Conservation (phyloP, 2,113 vertebrate genomes). For the Bubo blakistoni region DNA sequence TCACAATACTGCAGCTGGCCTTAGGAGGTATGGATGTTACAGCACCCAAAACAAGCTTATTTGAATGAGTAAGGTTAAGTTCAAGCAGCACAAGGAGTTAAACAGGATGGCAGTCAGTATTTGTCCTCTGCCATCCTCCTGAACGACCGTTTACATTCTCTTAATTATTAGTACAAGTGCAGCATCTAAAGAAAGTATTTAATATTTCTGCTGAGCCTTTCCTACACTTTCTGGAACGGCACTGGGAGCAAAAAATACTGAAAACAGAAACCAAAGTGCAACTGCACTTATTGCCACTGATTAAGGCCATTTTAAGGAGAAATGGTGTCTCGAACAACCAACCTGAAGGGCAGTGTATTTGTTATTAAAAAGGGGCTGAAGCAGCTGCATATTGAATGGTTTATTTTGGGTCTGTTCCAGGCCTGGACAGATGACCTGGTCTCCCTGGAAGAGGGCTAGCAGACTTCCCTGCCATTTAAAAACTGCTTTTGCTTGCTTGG, state of each 20-base stretch:
- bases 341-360: background rate
- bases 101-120: background rate
- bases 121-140: background rate
- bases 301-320: background rate
- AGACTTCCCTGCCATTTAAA: slow-evolving; percentile 14
- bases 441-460: background rate
- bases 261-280: background rate
- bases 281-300: background rate
- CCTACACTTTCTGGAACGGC: background rate
- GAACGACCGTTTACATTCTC: background rate
- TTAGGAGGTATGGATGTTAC: background rate
- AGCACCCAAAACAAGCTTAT: background rate
- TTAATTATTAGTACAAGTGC: background rate
- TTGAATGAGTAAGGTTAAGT: background rate
- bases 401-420: slow-evolving; percentile 50
- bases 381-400: slow-evolving; percentile 10
- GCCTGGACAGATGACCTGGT: background rate
- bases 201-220: background rate
- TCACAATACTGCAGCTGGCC: background rate
- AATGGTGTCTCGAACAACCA: background rate
- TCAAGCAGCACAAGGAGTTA: background rate
- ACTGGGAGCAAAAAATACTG: background rate
- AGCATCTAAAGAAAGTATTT: background rate
- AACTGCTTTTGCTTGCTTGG: background rate
- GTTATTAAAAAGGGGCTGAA: background rate